phyloP scores from a whole-genome alignment of 2,888 invertebrate species.

The Conus canariensis region DNA sequence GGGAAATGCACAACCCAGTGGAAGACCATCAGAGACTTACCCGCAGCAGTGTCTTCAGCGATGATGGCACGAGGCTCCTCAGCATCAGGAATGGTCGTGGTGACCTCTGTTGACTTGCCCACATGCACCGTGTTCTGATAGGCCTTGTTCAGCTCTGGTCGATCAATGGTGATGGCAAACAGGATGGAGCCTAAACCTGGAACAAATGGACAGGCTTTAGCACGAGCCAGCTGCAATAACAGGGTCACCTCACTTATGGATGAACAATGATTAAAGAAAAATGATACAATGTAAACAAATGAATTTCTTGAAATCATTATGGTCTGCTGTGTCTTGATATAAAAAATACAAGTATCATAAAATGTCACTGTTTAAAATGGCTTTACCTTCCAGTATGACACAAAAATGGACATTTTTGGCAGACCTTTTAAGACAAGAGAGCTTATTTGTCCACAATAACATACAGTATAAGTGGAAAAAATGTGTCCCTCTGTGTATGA shows the following conservation, averaged over 20 bases:
- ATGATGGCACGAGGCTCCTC: conserved; percentile 71
- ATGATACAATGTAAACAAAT: not conserved
- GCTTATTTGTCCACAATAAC: too few relatives aligned
- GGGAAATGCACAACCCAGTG: not conserved
- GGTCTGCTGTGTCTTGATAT: too few relatives aligned
- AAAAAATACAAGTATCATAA: too few relatives aligned
- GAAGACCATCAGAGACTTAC: not conserved
- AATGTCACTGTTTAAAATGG: too few relatives aligned
- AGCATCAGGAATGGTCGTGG: conserved; percentile 82
- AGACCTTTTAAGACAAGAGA: too few relatives aligned
- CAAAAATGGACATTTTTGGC: too few relatives aligned
- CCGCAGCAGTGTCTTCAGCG: conserved; percentile 58
- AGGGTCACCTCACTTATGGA: not conserved
- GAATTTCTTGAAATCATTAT: not conserved
- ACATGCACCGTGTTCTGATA: conserved; percentile 48
- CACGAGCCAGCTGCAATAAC: conserved; percentile 75
- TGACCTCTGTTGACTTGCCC: conserved; percentile 83
- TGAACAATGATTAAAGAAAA: not conserved
- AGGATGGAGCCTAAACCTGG: conserved; percentile 89
- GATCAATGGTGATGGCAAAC: conserved; percentile 95
- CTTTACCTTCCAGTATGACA: too few relatives aligned
- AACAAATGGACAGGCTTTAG: conserved; percentile 90
- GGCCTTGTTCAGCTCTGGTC: conserved; percentile 83
- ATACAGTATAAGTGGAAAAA: too few relatives aligned
- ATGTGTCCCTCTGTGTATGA: too few relatives aligned